Conservation (phyloP, 2,113 vertebrate genomes). For the Ictidomys tridecemlineatus region DNA sequence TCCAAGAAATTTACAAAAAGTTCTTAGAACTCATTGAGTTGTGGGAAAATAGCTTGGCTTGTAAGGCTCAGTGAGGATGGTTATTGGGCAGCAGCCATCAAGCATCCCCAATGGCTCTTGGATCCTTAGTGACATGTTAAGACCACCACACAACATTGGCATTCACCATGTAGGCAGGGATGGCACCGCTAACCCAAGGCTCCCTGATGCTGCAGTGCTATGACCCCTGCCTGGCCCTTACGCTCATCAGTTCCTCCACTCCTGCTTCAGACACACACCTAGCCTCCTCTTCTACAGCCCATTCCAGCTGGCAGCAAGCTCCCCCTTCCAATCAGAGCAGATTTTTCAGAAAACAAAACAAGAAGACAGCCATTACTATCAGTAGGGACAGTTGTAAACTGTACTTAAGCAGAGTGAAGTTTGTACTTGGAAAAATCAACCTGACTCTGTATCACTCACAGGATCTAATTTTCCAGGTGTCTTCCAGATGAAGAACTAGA, state of each 20-base stretch:
- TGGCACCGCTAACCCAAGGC: not conserved
- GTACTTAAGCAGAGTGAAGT: conserved; percentile 91
- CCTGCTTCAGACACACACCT: not conserved
- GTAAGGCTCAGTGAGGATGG: too few relatives aligned
- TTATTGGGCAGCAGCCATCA: not conserved
- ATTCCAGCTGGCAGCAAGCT: not conserved
- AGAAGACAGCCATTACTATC: conserved; percentile 93
- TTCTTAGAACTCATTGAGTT: not conserved
- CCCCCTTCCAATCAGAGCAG: conserved; percentile 86
- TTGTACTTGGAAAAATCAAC: conserved; percentile 87
- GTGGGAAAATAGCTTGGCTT: not conserved
- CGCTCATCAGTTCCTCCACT: not conserved
- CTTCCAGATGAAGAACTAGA: conserved; percentile 90
- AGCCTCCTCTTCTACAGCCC: not conserved
- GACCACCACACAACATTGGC: not conserved
- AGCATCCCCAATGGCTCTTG: not conserved
- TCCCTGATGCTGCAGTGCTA: not conserved
- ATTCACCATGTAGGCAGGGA: not conserved
- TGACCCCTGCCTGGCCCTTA: not conserved
- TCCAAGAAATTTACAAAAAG: not conserved
- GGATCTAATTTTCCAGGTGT: conserved; percentile 91
- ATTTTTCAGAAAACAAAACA: conserved; percentile 95
- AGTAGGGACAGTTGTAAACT: conserved; percentile 92
- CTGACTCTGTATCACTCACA: conserved; percentile 87
- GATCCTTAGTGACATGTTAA: not conserved